Evolutionary conservation across 2,888 invertebrate species (phyloP).

Genomic region (Rhopalosiphum nymphaeae): DNA sequence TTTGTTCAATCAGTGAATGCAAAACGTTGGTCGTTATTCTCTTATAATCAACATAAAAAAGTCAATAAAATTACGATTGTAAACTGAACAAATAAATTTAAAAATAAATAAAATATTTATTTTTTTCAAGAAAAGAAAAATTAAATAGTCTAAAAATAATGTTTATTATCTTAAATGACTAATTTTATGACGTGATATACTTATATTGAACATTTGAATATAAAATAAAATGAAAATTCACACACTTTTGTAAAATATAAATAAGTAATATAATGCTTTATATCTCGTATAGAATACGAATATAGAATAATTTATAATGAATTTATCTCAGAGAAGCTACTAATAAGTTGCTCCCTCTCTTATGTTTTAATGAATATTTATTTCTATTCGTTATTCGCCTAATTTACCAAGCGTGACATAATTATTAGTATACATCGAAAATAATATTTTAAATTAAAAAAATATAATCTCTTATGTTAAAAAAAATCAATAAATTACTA

Average conservation of each 20-base stretch:
- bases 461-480: background rate
- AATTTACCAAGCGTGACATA: background rate
- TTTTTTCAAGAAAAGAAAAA: background rate
- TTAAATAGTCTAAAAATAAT: background rate
- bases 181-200: background rate
- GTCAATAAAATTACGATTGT: background rate
- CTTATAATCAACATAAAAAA: background rate
- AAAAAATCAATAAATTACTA: background rate
- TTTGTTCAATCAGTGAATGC: conserved; percentile 21
- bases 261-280: background rate
- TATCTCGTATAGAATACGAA: background rate
- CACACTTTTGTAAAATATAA: background rate
- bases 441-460: background rate
- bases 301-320: background rate
- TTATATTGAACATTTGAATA: background rate
- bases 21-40: conserved; percentile 3
- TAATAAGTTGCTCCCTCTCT: background rate
- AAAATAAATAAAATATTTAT: background rate
- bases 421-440: background rate
- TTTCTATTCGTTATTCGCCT: background rate
- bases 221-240: background rate
- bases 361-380: background rate
- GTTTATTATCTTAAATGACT: background rate
- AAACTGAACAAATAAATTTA: background rate
- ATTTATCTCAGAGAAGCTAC: background rate